Base-by-base conservation (phyloP, 2,797 vertebrate genomes). In the Eremophila alpestris region DNA sequence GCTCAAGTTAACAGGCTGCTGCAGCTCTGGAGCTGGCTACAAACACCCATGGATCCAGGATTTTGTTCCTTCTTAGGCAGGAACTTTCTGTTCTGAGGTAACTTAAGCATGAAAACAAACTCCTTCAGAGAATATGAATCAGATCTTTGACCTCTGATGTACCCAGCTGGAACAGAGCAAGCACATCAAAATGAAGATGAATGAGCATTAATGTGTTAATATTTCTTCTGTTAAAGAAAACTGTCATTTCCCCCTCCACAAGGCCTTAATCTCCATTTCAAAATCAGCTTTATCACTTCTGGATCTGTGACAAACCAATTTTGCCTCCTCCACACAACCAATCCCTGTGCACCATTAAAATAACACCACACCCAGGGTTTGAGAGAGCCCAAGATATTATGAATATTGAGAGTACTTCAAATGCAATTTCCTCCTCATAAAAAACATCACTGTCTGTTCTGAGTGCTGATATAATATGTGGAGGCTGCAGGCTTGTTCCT, bases 371-470 rank as follows among this genome's bases (percentile, higher is more conserved):
- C 49, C 83, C 85, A 75, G 75, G 58, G 45, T 77, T 64, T 70
- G 60, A 95, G 69, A 60, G 22, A 74, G 56, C 75, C 89, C 75
- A 45, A 36, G 45, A 95, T 70, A 87, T 93, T 77, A 95, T 74
- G 90, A 94, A 94, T 87, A 94, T 82, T 78, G 78, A 95, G 88
- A 90, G 58, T 20, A 83, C 75, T 95, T 94, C 75, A 92, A 64
- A 83, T 71, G 78, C 59, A 95, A 95, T 95, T 88, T 96, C 83
- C 85, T 90, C 70, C 78, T 83, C 91, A 90, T 91, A 88, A 94
- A 96, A 93, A 92, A 58, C 10, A 10, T 86, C 8, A 23, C 70
- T 95, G 81, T 89, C 91, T 94, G 58, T 81, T 86, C 86, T 71
- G 81, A 93, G 93, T 69, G 83, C 81, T 78, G 74, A 92, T 92